These are phyloP conservation scores for Diplolepis rosae DNA, from an alignment of 2,888 invertebrate species.

Conservation along the genomic window DNA sequence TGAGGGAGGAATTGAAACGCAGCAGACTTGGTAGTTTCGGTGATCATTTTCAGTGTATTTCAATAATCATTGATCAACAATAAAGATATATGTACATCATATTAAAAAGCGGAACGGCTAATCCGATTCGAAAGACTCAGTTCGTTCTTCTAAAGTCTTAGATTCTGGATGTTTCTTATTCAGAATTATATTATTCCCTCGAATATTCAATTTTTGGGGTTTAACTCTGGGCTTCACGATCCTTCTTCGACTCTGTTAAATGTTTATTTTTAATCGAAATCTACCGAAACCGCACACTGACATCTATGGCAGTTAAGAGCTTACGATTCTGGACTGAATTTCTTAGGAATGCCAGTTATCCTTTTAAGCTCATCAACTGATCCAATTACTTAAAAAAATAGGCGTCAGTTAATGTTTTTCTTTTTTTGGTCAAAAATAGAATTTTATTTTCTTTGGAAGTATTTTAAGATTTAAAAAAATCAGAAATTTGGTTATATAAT, in stretches of 20 bases:
- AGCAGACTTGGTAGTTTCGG: conserved; percentile 20
- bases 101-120: conserved; percentile 11
- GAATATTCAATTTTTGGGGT: neutral
- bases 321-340: neutral
- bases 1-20: conserved; percentile 30
- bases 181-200: neutral
- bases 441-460: neutral
- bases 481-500: no score
- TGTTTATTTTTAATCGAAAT: neutral
- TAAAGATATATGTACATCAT: conserved; percentile 26
- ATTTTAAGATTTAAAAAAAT: neutral
- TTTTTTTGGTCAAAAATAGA: neutral
- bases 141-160: neutral
- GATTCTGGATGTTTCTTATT: neutral
- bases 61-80: conserved; percentile 23
- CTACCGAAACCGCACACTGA: conserved; percentile 9
- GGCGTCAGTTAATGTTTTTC: neutral
- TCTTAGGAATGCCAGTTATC: neutral
- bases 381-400: neutral
- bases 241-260: conserved; percentile 1
- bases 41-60: conserved; percentile 30
- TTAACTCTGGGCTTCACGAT: neutral
- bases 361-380: neutral
- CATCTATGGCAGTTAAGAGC: neutral
- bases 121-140: conserved; percentile 5